Evolutionary conservation across 1,140 invertebrate species (phyloP).

Genomic region (Chelonus insularis): DNA sequence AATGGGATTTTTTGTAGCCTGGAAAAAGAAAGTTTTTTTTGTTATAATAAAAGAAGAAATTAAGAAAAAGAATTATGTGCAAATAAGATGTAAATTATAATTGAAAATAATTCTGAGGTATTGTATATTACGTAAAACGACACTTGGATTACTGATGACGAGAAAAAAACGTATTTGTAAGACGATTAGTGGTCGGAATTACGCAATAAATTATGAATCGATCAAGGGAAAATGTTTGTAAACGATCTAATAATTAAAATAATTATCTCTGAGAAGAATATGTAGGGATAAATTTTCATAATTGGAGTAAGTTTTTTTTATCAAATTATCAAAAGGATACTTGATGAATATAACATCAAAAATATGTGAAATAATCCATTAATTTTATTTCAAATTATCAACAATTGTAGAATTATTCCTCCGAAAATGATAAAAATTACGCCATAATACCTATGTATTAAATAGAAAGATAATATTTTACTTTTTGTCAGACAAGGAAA

Average conservation of each 20-base stretch:
- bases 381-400: too few relatives aligned
- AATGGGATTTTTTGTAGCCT: slow-evolving; percentile 36
- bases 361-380: too few relatives aligned
- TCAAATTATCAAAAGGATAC: not conserved
- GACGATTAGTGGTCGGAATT: slow-evolving; percentile 10
- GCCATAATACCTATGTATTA: too few relatives aligned
- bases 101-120: slow-evolving; percentile 1
- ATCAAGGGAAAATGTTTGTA: slow-evolving; percentile 1
- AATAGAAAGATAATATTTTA: too few relatives aligned
- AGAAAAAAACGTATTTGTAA: slow-evolving; percentile 9
- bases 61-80: not conserved
- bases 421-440: too few relatives aligned
- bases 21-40: not conserved
- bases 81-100: not conserved
- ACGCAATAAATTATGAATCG: slow-evolving; percentile 4
- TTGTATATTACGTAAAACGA: slow-evolving; percentile 12
- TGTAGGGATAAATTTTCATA: not conserved
- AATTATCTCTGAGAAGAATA: not conserved
- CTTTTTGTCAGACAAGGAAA: too few relatives aligned
- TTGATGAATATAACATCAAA: too few relatives aligned
- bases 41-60: too few relatives aligned
- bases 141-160: not conserved
- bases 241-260: not conserved
- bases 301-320: not conserved
- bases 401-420: too few relatives aligned